phyloP scores from a whole-genome alignment of 2,888 invertebrate species.

The Andricus curvator region DNA sequence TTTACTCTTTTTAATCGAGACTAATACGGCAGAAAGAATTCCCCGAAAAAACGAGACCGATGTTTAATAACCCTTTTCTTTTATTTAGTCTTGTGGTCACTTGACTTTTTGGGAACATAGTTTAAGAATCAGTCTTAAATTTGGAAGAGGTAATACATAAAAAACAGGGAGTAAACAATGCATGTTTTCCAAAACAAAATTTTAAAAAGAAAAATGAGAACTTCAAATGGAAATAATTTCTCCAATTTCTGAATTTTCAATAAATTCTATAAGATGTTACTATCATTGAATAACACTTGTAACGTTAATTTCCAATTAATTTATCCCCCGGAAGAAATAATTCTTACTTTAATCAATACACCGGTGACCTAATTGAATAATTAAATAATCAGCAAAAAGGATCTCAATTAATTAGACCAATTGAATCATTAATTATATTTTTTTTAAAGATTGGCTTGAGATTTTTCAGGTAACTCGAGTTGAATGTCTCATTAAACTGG shows the following conservation, averaged over 20 bases:
- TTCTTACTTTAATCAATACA: too few species aligned
- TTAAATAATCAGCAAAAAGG: neutral
- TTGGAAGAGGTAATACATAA: too few species aligned
- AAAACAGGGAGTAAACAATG: too few species aligned
- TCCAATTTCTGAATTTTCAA: too few species aligned
- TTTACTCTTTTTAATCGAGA: neutral
- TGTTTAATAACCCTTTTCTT: neutral
- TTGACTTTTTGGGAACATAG: neutral
- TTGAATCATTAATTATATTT: neutral
- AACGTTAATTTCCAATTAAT: neutral
- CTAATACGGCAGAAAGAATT: neutral
- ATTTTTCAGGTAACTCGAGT: neutral
- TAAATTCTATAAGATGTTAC: too few species aligned
- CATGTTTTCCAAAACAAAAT: too few species aligned
- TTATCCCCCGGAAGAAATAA: neutral
- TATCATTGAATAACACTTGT: neutral
- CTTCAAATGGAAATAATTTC: too few species aligned
- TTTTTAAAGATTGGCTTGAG: neutral
- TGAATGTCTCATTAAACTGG: constrained; percentile 3
- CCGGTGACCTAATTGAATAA: neutral
- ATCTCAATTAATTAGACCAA: neutral
- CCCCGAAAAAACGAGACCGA: neutral
- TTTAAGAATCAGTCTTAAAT: neutral
- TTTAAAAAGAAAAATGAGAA: too few species aligned
- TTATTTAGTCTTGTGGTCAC: neutral